phyloP scores from a whole-genome alignment of 2,888 invertebrate species.

The Ecliptopera silaceata region DNA sequence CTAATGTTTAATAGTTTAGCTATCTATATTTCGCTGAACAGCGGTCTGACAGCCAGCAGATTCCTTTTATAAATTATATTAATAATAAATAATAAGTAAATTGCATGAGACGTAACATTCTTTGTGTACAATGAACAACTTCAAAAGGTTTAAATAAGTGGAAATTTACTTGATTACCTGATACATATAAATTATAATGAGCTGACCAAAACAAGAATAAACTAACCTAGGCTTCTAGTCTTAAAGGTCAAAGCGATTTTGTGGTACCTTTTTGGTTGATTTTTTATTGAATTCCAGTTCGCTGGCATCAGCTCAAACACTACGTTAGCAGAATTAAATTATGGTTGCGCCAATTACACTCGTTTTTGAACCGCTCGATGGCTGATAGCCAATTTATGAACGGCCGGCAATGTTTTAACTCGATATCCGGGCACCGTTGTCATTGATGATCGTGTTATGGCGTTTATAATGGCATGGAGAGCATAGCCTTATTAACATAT shows the following conservation, averaged over 20 bases:
- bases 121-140: too few relatives aligned
- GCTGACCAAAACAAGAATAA: too few relatives aligned
- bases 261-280: constrained; percentile 51
- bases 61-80: too few relatives aligned
- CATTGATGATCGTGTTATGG: constrained; percentile 28
- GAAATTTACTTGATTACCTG: too few relatives aligned
- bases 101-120: too few relatives aligned
- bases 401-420: constrained; percentile 51
- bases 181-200: too few relatives aligned
- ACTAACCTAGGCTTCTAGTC: neutral
- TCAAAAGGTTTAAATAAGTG: too few relatives aligned
- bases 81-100: too few relatives aligned
- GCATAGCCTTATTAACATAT: neutral
- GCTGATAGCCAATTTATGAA: constrained; percentile 73
- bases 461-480: constrained; percentile 19
- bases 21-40: too few relatives aligned
- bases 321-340: constrained; percentile 77
- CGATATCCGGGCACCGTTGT: constrained; percentile 40
- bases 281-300: constrained; percentile 71
- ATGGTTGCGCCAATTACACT: constrained; percentile 75
- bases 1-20: too few relatives aligned
- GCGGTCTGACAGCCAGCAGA: too few relatives aligned
- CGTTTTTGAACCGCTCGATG: constrained; percentile 75
- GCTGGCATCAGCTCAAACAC: constrained; percentile 78
- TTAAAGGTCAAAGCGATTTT: constrained; percentile 24